Evolutionary conservation across 2,888 invertebrate species (phyloP).

Genomic region (Epistrophe eligans): DNA sequence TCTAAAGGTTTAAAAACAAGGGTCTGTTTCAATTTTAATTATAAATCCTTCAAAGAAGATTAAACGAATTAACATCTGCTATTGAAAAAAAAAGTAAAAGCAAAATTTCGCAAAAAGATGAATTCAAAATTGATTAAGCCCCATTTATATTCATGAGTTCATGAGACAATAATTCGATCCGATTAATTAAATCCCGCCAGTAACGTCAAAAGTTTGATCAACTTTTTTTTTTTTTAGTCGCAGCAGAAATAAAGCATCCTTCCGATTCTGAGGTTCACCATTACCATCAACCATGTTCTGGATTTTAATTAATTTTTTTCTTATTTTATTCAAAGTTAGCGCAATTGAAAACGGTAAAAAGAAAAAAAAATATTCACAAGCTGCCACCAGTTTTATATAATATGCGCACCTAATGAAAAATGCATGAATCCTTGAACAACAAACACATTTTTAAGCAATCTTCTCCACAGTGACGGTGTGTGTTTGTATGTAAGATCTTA

Average conservation of each 20-base stretch:
- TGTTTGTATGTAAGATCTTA: neutral
- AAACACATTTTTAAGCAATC: conserved; percentile 9
- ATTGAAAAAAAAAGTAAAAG: neutral
- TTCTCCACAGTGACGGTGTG: neutral
- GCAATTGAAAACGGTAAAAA: conserved; percentile 1
- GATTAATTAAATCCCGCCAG: conserved; percentile 43
- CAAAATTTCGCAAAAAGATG: neutral
- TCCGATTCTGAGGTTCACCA: neutral
- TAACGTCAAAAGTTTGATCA: conserved; percentile 36
- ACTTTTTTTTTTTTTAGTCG: conserved; percentile 19
- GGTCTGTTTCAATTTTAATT: neutral
- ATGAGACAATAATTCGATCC: conserved; percentile 16
- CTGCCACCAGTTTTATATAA: conserved; percentile 17
- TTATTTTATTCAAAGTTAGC: conserved; percentile 46
- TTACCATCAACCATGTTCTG: conserved; percentile 12
- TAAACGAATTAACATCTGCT: conserved; percentile 12
- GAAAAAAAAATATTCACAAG: conserved; percentile 3
- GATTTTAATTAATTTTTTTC: conserved; percentile 60
- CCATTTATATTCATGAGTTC: conserved; percentile 46
- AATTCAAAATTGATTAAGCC: conserved; percentile 37
- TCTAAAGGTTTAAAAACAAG: neutral
- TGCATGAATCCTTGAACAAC: conserved; percentile 50
- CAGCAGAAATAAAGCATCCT: neutral
- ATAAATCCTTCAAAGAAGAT: neutral
- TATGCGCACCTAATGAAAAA: conserved; percentile 42